Evolutionary conservation across 1,140 invertebrate genomes (phyloP).

Genomic region (Zaprionus lachaisei): DNA sequence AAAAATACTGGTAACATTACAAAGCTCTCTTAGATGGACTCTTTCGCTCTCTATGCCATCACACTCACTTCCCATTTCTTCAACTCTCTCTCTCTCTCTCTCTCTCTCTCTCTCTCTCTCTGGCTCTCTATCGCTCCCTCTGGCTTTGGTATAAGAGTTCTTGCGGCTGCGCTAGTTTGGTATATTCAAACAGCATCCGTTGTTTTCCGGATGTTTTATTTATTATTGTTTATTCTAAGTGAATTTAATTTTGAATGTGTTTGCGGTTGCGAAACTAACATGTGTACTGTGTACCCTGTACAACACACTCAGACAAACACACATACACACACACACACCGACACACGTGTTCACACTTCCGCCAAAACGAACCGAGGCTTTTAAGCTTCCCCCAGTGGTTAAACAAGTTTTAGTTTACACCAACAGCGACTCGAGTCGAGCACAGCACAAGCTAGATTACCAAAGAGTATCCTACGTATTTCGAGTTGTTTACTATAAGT

Average conservation of each 20-base stretch:
- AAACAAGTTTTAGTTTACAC: not conserved
- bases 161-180: constrained; percentile 45
- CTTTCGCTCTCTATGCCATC: not conserved
- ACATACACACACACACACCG: not conserved
- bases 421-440: not conserved
- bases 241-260: constrained; percentile 59
- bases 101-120: not conserved
- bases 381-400: not conserved
- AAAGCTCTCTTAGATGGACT: constrained; percentile 30
- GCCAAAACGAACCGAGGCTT: not conserved
- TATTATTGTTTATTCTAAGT: constrained; percentile 53
- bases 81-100: not conserved
- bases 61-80: constrained; percentile 20
- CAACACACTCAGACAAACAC: constrained; percentile 6
- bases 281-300: constrained; percentile 15
- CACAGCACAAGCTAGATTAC: not conserved
- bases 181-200: constrained; percentile 8
- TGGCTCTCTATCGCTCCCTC: constrained; percentile 15
- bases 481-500: too few species aligned
- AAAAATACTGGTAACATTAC: constrained; percentile 57
- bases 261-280: constrained; percentile 38
- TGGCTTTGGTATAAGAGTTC: constrained; percentile 45
- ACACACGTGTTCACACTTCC: not conserved
- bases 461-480: not conserved
- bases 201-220: constrained; percentile 48